Evolutionary conservation across 2,888 invertebrate genomes (phyloP), one percentile per base, ranked within the genome.

Genomic region (Gymnosoma rotundatum): DNA sequence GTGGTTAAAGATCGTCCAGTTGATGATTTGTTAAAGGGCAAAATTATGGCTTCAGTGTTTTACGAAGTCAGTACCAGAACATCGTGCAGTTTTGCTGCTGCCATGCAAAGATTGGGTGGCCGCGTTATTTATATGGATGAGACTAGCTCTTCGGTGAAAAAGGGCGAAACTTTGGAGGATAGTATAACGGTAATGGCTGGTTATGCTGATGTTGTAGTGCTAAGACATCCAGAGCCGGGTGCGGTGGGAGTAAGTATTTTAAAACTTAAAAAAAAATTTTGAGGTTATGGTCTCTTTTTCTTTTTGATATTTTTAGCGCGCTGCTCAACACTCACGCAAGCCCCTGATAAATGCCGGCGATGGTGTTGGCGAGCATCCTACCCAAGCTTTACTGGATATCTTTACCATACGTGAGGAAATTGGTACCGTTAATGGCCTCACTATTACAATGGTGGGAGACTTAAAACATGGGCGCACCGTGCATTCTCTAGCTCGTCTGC

Each of bases 331-430:
- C 82, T 96, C 96, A 87, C 94, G 96, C 1, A 98, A 97, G 90
- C 98, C 99, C 0, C 93, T 99, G n/a, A 95, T 99, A 70, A 99
- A 99, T 93, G 99, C 98, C 14, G 99, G 99, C 1, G 99, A 99
- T 93, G 99, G 99, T 10, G 94, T 97, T 0, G 98, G 98, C 0
- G 98, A 99, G 91, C 98, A 99, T 93, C 99, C 99, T 0, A 98
- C 98, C 0, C 99, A 99, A 93, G 99, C 99, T 0, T 93, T 99
- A 16, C 93, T 99, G 12, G 99, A 99, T 90, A 95, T 99, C 5
- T 99, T 99, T 90, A 99, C 99, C 7, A 99, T 99, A 88, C 94
- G 99, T 86, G 98, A 99, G 93, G 99, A 99, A 93, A 98, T 99
- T 84, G 99, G 99, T 87, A 99, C 99, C 0, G 99, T 99, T 0